Base-by-base conservation (phyloP, 2,797 vertebrate genomes). In the Coreius guichenoti region DNA sequence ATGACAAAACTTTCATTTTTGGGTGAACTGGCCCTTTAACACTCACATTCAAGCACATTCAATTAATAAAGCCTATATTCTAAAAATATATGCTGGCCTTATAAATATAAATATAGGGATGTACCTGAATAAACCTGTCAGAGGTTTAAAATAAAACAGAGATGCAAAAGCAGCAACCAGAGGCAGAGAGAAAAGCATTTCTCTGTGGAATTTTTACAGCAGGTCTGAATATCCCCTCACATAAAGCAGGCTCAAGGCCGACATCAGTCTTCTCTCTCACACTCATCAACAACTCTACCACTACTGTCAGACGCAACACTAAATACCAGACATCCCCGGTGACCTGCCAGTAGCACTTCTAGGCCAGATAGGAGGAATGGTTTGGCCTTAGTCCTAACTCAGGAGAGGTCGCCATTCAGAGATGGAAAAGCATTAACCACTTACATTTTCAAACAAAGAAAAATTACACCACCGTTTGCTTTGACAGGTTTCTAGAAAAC, bases 201-300 rank as follows among this genome's bases (percentile, higher is more conserved):
- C 39, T 75, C 33, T 31, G 85, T 85, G 83, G 88, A 88, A 88
- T 90, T 87, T 88, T 89, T 88, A 79, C 87, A 82, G 82, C 87
- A 81, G 80, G 29, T 70, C 83, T 63, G 39, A 86, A 85, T 83
- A 80, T 89, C 78, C 61, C 33, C 80, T 88, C 81, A 69, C 82
- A 89, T 89, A 89, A 92, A 91, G 75, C 83, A 89, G 79, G 80
- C 88, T 87, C 87, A 91, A 90, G 90, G 87, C 85, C 70, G 36
- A 70, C 45, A 47, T 49, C 9, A n/a, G 47, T 43, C 69, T 83
- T 73, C 72, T 73, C 51, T 69, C 75, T 31, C 70, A 73, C 23
- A 21, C 21, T 84, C 49, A 88, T 88, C 89, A 89, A 87, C 84
- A 54, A 82, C 86, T 84, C 86, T 81, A 84, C 88, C 58, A 61